Conservation (phyloP, 2,113 vertebrate genomes). For the Sclerurus mexicanus region DNA sequence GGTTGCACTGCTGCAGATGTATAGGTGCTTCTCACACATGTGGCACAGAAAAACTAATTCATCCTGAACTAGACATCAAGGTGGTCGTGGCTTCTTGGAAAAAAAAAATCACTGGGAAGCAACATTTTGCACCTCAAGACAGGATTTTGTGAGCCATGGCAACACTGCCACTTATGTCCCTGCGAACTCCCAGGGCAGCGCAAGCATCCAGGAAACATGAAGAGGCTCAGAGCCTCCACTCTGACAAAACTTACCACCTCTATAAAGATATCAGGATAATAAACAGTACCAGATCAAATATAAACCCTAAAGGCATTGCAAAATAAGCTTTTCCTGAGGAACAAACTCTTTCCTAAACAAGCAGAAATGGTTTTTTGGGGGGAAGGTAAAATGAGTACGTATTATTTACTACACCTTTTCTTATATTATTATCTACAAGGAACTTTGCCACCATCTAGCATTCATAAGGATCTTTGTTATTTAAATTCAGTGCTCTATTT, state of each 20-base stretch:
- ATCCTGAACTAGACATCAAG: not conserved
- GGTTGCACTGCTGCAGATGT: rapidly evolving
- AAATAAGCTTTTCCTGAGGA: not conserved
- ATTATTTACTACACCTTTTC: not conserved
- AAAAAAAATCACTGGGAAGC: not conserved
- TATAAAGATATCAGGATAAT: not conserved
- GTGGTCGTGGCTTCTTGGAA: not conserved
- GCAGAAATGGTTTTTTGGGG: rapidly evolving
- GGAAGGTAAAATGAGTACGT: not conserved
- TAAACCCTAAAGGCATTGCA: not conserved
- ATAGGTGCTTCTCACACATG: rapidly evolving
- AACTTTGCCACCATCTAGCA: not conserved
- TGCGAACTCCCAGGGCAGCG: not conserved
- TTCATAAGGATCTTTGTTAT: not conserved
- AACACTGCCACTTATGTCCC: rapidly evolving
- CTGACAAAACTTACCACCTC: not conserved
- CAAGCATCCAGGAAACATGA: rapidly evolving
- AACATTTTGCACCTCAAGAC: not conserved
- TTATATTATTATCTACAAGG: not conserved
- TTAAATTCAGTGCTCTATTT: not conserved
- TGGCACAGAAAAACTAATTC: not conserved
- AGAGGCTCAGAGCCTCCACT: not conserved
- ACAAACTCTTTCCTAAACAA: not conserved
- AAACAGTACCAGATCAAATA: not conserved
- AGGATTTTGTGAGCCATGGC: not conserved